Evolutionary conservation across 2,888 invertebrate species (phyloP).

Genomic region (Druceiella hillmani): DNA sequence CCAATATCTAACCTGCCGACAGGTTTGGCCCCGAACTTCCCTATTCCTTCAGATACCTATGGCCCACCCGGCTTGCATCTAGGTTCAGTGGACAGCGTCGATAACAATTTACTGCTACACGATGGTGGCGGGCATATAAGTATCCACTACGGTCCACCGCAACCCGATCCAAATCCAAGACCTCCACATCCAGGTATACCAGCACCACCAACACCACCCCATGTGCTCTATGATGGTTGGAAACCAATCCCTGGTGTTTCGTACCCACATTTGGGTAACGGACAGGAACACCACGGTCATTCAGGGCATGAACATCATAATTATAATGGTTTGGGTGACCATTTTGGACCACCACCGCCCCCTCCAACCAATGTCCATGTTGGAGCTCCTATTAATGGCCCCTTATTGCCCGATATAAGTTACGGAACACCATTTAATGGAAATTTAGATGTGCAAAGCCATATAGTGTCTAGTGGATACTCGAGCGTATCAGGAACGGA

Average conservation of each 20-base stretch:
- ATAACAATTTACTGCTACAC: conserved; percentile 36
- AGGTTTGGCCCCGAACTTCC: conserved; percentile 44
- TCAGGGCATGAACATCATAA: too few relatives aligned
- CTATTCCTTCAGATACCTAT: conserved; percentile 39
- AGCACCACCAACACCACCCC: conserved; percentile 69
- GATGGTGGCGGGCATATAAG: conserved; percentile 31
- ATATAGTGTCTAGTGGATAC: conserved; percentile 17
- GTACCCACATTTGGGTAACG: conserved; percentile 36
- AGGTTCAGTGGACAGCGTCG: conserved; percentile 37
- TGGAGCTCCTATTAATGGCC: too few relatives aligned
- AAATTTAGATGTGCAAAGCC: too few relatives aligned
- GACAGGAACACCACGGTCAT: conserved; percentile 26
- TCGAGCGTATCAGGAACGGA: conserved; percentile 20
- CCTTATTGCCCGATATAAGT: too few relatives aligned
- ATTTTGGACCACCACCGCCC: conserved; percentile 38
- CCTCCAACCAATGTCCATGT: conserved; percentile 31
- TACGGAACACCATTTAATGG: too few relatives aligned
- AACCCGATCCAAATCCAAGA: conserved; percentile 52
- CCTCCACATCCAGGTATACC: conserved; percentile 65
- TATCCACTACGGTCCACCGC: conserved; percentile 54
- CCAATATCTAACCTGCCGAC: conserved; percentile 33
- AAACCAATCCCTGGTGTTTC: conserved; percentile 70
- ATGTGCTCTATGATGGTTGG: conserved; percentile 80
- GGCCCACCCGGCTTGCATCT: conserved; percentile 44
- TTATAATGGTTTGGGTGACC: too few relatives aligned